A percentile compares a stretch with the other conserved stretches of the same genome.
Evolutionary conservation across 1,140 invertebrate genomes (phyloP).

Genomic region (Ceratoteleas bidentatus): DNA sequence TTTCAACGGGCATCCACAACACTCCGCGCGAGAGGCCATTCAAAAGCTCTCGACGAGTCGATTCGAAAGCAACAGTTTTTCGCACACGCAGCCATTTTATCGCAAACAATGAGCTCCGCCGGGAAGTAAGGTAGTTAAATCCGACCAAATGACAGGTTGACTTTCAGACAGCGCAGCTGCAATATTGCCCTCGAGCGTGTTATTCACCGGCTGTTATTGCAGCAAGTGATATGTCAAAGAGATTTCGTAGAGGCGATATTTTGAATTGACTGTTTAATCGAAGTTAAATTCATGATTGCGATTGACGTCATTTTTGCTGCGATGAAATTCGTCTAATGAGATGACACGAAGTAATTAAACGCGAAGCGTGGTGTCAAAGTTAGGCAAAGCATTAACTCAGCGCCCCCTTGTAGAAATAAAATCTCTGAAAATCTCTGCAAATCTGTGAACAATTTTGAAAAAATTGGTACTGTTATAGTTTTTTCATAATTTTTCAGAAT

Average conservation of each 20-base stretch:
- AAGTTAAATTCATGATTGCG: neutral
- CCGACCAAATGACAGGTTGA: conserved; percentile 45
- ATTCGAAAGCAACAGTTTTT: conserved; percentile 61
- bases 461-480: too few relatives aligned
- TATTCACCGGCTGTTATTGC: conserved; percentile 16
- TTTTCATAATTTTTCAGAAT: too few relatives aligned
- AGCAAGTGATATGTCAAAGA: conserved; percentile 24
- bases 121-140: conserved; percentile 48
- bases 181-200: conserved; percentile 29
- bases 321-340: neutral
- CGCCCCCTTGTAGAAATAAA: too few relatives aligned
- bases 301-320: neutral
- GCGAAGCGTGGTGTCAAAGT: too few relatives aligned
- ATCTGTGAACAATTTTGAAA: too few relatives aligned
- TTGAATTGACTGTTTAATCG: neutral
- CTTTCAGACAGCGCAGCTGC: conserved; percentile 33
- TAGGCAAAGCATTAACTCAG: too few relatives aligned
- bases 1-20: conserved; percentile 47
- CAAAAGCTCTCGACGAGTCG: conserved; percentile 49
- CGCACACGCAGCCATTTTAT: conserved; percentile 55
- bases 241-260: conserved; percentile 5
- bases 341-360: neutral
- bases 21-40: conserved; percentile 47
- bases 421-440: too few relatives aligned
- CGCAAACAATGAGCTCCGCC: conserved; percentile 41